Percentiles rank a stretch among this genome's conserved stretches.
Conservation (phyloP, 2,888 invertebrate genomes). For the Pelosia muscerda region DNA sequence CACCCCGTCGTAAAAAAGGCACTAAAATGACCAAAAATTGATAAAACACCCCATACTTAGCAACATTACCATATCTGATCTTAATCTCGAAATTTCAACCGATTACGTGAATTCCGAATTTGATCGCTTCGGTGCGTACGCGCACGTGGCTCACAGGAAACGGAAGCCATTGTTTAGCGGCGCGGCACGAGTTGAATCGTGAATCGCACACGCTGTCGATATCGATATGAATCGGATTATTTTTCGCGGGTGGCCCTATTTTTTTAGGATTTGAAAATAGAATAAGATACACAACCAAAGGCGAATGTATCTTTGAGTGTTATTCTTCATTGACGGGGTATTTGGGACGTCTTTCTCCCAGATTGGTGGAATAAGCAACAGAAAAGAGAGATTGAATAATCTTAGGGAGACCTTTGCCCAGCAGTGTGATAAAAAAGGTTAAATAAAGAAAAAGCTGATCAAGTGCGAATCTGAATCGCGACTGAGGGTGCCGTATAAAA, state of each 20-base stretch:
- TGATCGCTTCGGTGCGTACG: constrained; percentile 45
- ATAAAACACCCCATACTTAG: constrained; percentile 26
- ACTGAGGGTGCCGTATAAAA: too few relatives aligned
- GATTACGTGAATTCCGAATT: constrained; percentile 43
- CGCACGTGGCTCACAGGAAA: constrained; percentile 78
- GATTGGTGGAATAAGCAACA: too few relatives aligned
- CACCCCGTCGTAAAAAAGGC: not conserved
- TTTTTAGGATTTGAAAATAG: constrained; percentile 27
- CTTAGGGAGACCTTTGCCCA: too few relatives aligned
- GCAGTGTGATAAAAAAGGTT: too few relatives aligned
- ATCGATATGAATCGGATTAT: constrained; percentile 30
- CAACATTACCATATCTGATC: constrained; percentile 22
- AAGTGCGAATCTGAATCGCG: too few relatives aligned
- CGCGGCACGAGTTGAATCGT: constrained; percentile 67
- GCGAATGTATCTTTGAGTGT: not conserved
- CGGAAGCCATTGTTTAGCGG: constrained; percentile 78
- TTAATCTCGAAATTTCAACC: constrained; percentile 36
- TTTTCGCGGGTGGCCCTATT: constrained; percentile 40
- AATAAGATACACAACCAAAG: too few relatives aligned
- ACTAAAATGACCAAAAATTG: not conserved
- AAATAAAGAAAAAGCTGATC: too few relatives aligned
- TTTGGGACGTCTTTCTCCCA: too few relatives aligned
- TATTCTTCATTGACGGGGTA: not conserved
- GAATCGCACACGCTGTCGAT: constrained; percentile 65
- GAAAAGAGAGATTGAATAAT: too few relatives aligned